Evolutionary conservation across 2,888 invertebrate genomes (phyloP).

Genomic region (Drosophila maculinotata): DNA sequence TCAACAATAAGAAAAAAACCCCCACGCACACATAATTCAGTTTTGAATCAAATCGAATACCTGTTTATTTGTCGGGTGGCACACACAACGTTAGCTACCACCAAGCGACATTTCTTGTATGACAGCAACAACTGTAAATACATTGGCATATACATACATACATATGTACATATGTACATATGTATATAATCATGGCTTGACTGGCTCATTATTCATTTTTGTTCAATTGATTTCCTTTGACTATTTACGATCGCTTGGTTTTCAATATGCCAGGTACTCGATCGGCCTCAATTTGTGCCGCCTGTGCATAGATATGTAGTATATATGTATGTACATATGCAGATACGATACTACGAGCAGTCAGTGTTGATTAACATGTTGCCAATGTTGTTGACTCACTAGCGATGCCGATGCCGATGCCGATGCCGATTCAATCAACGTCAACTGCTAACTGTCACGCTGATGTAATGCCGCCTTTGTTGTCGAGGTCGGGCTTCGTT

Average conservation of each 20-base stretch:
- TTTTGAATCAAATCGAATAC: slow-evolving; percentile 3
- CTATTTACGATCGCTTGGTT: slow-evolving; percentile 61
- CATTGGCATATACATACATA: slow-evolving; percentile 25
- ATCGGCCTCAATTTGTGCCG: slow-evolving; percentile 9
- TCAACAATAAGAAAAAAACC: neutral
- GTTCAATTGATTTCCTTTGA: slow-evolving; percentile 74
- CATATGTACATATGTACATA: too few relatives aligned
- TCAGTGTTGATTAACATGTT: slow-evolving; percentile 61
- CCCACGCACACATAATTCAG: neutral
- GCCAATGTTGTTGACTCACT: slow-evolving; percentile 41
- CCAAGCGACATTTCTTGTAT: neutral
- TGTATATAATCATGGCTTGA: slow-evolving; percentile 29
- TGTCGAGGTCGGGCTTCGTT: slow-evolving; percentile 61
- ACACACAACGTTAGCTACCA: neutral
- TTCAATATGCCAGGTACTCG: slow-evolving; percentile 10
- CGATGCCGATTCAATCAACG: slow-evolving; percentile 55
- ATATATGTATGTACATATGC: too few relatives aligned
- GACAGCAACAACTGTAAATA: slow-evolving; percentile 36
- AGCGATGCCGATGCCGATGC: slow-evolving; percentile 14
- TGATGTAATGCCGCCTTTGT: slow-evolving; percentile 72
- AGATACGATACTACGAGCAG: neutral
- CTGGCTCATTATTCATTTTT: slow-evolving; percentile 66
- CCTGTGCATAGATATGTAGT: slow-evolving; percentile 9
- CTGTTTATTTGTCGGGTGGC: slow-evolving; percentile 29
- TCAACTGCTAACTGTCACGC: slow-evolving; percentile 48